Conservation (phyloP, 2,888 invertebrate species). For the Oscheius myriophilus region DNA sequence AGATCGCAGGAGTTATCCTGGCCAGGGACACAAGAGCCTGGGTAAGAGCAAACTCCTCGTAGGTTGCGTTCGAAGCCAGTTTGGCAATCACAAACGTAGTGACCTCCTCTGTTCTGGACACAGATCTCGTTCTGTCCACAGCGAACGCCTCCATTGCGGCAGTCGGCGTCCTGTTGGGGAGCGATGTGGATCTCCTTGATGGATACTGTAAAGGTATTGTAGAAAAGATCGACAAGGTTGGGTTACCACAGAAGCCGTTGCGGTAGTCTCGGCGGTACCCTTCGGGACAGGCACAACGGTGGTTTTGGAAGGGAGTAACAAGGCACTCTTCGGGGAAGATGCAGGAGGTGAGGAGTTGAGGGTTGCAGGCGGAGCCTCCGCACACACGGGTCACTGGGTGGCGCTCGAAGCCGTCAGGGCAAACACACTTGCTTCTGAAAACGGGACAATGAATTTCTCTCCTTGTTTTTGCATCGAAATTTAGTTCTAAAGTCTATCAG, state of each 20-base stretch:
- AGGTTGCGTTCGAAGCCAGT: slow-evolving; percentile 60
- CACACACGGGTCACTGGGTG: slow-evolving; percentile 69
- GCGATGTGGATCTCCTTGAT: slow-evolving; percentile 54
- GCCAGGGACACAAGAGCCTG: slow-evolving; percentile 67
- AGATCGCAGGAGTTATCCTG: slow-evolving; percentile 64
- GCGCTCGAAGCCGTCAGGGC: slow-evolving; percentile 65
- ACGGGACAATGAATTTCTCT: too few species aligned
- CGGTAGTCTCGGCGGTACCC: slow-evolving; percentile 62
- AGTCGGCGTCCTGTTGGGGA: slow-evolving; percentile 55
- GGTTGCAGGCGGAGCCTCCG: slow-evolving; percentile 70
- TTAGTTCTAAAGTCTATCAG: too few species aligned
- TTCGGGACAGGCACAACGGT: slow-evolving; percentile 68
- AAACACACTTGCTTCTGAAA: slow-evolving; percentile 56
- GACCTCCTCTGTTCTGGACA: slow-evolving; percentile 30
- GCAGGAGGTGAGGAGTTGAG: slow-evolving; percentile 67
- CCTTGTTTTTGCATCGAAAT: too few species aligned
- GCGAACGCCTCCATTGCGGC: slow-evolving; percentile 52
- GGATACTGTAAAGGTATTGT: slow-evolving; percentile 54
- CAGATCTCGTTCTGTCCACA: slow-evolving; percentile 60
- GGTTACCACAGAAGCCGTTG: slow-evolving; percentile 61
- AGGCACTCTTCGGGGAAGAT: slow-evolving; percentile 61
- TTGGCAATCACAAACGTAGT: slow-evolving; percentile 56
- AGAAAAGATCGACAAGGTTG: neutral
- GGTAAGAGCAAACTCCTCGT: slow-evolving; percentile 58
- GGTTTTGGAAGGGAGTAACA: slow-evolving; percentile 67